phyloP scores from a whole-genome alignment of 2,888 invertebrate species.

The Agrenia bidenticulata region DNA sequence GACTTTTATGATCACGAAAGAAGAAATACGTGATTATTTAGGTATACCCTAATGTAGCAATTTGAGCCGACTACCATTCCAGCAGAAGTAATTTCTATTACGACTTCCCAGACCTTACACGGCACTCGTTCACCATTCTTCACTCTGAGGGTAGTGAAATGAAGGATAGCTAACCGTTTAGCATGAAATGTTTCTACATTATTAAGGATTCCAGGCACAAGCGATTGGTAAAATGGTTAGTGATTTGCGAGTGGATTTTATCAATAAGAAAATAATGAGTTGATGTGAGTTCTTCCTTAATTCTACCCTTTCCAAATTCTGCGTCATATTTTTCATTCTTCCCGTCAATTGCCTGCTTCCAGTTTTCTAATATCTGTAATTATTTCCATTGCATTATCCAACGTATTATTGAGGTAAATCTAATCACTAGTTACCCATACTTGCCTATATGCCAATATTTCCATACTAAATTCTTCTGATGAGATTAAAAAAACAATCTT shows the following conservation, averaged over 20 bases:
- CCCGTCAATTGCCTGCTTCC: constrained; percentile 5
- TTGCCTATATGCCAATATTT: not conserved
- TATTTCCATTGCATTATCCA: constrained; percentile 5
- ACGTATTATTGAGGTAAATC: constrained; percentile 10
- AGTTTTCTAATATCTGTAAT: constrained; percentile 6
- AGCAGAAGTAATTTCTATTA: too few species aligned
- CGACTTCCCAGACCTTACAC: too few species aligned
- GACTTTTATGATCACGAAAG: constrained; percentile 3
- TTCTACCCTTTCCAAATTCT: constrained; percentile 7
- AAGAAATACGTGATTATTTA: constrained; percentile 10
- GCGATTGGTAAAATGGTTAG: constrained; percentile 1
- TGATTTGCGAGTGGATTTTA: constrained; percentile 7
- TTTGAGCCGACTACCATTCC: too few species aligned
- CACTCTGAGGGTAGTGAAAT: too few species aligned
- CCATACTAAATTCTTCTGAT: not conserved
- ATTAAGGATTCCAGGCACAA: constrained; percentile 2
- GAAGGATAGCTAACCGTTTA: not conserved
- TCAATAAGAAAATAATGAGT: constrained; percentile 9
- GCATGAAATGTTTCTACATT: not conserved
- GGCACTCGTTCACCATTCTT: too few species aligned
- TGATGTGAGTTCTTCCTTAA: not conserved
- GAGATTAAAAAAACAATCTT: too few species aligned
- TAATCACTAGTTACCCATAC: not conserved
- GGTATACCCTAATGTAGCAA: constrained; percentile 1
- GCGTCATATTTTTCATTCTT: constrained; percentile 11